Base-by-base conservation (phyloP, 2,797 vertebrate genomes). In the Channa striata region DNA sequence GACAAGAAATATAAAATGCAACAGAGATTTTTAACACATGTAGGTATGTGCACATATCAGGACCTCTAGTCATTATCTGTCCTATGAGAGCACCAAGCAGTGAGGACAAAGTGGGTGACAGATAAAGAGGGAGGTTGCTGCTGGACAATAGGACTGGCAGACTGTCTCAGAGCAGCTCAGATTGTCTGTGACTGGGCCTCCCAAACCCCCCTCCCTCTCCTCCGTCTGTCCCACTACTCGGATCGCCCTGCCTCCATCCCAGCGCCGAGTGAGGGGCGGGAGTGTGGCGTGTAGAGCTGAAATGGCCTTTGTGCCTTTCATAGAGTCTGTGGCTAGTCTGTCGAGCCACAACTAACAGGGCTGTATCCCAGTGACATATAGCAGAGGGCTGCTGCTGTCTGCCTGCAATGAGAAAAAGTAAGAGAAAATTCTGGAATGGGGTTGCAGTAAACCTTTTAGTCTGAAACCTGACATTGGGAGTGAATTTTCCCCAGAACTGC, bases 81-180 rank as follows among this genome's bases (percentile, higher is more conserved):
- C 48, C 52, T 17, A 12, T 59, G 49, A 59, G 48, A 57, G 64
- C n/a, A 52, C 16, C 30, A 13, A 52, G 49, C 40, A 37, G 54
- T 56, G 67, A 44, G 59, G 74, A 76, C 42, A 59, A 68, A 79
- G 75, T 72, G 71, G 59, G 46, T 53, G 66, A 81, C 42, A 77
- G 84, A 89, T 88, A 88, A 92, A 88, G 77, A 88, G 87, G 82
- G 80, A 79, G 76, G 64, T 48, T 80, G 78, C 44, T 81, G 68
- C 71, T 47, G 86, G 87, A 93, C 89, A 92, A 89, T 83, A 76
- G 80, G 72, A 16, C 72, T 65, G 76, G 83, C 88, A 92, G 87
- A 79, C 81, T 80, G 85, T 85, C 88, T 88, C 83, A 91, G 81
- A 79, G 77, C 82, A 83, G 83, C 85, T 91, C 90, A 90, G 74